These are phyloP conservation scores for Parnassius orleans DNA, from an alignment of 2,888 invertebrate species.

Conservation along the genomic window DNA sequence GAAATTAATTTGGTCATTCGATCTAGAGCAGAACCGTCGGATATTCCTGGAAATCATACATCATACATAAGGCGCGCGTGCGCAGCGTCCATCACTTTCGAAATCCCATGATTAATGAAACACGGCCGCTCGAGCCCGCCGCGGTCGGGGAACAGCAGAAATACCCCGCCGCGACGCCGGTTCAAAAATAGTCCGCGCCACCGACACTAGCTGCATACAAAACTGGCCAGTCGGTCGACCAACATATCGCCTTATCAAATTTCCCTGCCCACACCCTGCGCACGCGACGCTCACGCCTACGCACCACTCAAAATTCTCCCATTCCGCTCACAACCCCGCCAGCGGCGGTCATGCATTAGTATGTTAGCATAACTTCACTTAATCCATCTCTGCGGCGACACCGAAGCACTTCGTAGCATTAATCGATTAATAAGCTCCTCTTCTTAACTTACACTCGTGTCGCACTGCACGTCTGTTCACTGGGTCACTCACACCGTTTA, in stretches of 20 bases:
- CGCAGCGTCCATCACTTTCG: conserved; percentile 21
- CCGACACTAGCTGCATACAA: conserved; percentile 70
- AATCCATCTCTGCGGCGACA: conserved; percentile 42
- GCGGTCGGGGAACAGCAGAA: conserved; percentile 53
- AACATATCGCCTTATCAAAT: conserved; percentile 75
- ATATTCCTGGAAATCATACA: conserved; percentile 20
- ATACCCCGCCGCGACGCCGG: conserved; percentile 44
- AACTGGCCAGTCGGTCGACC: conserved; percentile 63
- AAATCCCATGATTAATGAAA: conserved; percentile 22
- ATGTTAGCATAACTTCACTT: conserved; percentile 71
- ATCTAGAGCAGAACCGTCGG: background rate
- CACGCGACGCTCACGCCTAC: conserved; percentile 45
- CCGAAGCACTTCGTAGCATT: conserved; percentile 56
- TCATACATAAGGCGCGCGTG: conserved; percentile 25
- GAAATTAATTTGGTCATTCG: conserved; percentile 2
- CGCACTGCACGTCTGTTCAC: conserved; percentile 49
- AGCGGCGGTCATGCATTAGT: conserved; percentile 69
- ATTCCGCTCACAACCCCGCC: conserved; percentile 38
- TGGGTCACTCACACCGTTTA: conserved; percentile 44
- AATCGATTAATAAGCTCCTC: conserved; percentile 62
- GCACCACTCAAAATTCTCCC: conserved; percentile 44
- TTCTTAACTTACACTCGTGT: conserved; percentile 64
- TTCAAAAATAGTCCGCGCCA: conserved; percentile 70
- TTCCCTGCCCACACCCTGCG: conserved; percentile 68
- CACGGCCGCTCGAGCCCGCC: conserved; percentile 41